These are phyloP conservation scores for Porites lutea DNA, from an alignment of 64 coral and sea anemone species.

Conservation along the genomic window DNA sequence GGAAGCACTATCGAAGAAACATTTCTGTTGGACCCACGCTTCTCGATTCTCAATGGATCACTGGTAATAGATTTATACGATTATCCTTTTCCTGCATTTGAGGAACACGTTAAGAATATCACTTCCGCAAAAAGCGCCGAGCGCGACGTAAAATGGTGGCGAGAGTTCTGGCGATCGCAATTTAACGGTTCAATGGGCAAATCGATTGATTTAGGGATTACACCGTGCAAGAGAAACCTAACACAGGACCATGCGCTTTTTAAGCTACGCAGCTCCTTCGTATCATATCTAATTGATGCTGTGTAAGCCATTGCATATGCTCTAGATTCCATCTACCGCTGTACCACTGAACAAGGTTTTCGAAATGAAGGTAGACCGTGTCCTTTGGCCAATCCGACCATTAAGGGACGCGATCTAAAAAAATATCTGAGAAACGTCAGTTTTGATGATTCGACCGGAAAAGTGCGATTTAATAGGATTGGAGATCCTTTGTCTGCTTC, in stretches of 20 bases:
- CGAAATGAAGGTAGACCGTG: slow-evolving; percentile 21
- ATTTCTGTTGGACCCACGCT: neutral
- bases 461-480: slow-evolving; percentile 27
- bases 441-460: too few species aligned
- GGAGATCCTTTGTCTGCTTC: slow-evolving; percentile 37
- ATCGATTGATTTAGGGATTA: slow-evolving; percentile 33
- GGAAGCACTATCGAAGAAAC: too few species aligned
- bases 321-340: slow-evolving; percentile 47
- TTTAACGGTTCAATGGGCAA: slow-evolving; percentile 33
- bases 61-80: neutral
- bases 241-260: neutral
- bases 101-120: neutral
- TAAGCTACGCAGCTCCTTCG: slow-evolving; percentile 68
- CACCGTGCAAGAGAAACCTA: slow-evolving; percentile 12
- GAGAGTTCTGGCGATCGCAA: slow-evolving; percentile 68
- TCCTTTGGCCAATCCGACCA: neutral
- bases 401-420: too few species aligned
- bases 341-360: too few species aligned
- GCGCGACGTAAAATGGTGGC: slow-evolving; percentile 43
- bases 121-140: neutral
- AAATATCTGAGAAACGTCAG: slow-evolving; percentile 45
- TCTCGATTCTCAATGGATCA: neutral
- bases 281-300: slow-evolving; percentile 63
- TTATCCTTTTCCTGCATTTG: neutral
- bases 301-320: slow-evolving; percentile 82